These are phyloP conservation scores for Antechinus flavipes DNA, from an alignment of 2,113 vertebrate species.

Conservation along the genomic window DNA sequence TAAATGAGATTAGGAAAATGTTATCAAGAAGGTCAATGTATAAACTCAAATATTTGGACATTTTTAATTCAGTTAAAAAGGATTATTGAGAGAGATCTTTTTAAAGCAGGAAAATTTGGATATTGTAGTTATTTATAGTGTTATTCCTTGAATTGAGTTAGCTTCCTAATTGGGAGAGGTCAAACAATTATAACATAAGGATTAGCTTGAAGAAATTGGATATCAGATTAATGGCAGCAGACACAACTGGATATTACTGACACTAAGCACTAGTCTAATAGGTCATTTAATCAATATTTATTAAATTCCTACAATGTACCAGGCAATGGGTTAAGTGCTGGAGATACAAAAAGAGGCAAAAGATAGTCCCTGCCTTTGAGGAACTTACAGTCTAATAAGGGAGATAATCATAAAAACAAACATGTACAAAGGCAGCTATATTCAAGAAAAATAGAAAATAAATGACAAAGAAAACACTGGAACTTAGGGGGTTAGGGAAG, in stretches of 20 bases:
- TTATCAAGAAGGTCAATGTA: not conserved
- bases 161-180: constrained; percentile 1
- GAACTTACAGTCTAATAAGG: not conserved
- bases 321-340: not conserved
- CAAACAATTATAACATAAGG: not conserved
- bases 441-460: not conserved
- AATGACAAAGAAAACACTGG: not conserved
- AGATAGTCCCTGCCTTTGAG: not conserved
- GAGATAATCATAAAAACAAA: not conserved
- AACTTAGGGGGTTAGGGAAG: not conserved
- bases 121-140: not conserved
- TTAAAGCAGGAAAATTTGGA: not conserved
- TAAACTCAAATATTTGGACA: constrained; percentile 7
- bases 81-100: not conserved
- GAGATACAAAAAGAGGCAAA: not conserved
- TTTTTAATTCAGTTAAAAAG: constrained; percentile 13
- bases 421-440: not conserved
- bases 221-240: not conserved
- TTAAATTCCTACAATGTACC: not conserved
- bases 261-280: not conserved
- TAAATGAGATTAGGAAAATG: not conserved
- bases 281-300: not conserved
- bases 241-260: not conserved
- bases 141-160: constrained; percentile 28
- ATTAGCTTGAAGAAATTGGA: not conserved